Evolutionary conservation across 2,888 invertebrate genomes (phyloP).

Genomic region (Eristalinus sepulchralis): DNA sequence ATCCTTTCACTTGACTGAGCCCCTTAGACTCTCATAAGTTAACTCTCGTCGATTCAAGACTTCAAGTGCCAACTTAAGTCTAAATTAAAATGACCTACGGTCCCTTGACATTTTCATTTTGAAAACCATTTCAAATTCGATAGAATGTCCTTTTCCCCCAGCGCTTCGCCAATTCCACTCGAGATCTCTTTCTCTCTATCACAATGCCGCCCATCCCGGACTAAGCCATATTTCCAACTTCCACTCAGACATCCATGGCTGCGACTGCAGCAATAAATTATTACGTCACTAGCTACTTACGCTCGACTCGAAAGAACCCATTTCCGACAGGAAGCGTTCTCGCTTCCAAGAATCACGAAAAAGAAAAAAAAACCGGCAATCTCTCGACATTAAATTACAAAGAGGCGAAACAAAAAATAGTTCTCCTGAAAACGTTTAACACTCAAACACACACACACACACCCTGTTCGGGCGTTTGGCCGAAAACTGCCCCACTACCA

Average conservation of each 20-base stretch:
- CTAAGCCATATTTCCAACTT: neutral
- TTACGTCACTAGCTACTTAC: slow-evolving; percentile 35
- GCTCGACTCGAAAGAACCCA: slow-evolving; percentile 24
- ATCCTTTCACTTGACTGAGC: neutral
- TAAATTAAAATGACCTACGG: neutral
- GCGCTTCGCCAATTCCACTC: neutral
- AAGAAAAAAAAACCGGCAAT: slow-evolving; percentile 8
- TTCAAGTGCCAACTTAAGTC: neutral
- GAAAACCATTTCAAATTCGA: neutral
- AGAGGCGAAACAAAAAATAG: slow-evolving; percentile 6
- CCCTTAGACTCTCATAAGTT: neutral
- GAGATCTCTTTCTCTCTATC: neutral
- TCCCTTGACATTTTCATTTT: neutral
- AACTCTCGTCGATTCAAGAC: neutral
- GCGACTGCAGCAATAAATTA: slow-evolving; percentile 24
- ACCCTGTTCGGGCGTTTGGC: neutral
- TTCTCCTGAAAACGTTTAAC: slow-evolving; percentile 15
- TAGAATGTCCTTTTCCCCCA: neutral
- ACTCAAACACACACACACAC: slow-evolving; percentile 8
- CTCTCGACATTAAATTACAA: slow-evolving; percentile 33
- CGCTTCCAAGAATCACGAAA: neutral
- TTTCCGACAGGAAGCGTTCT: slow-evolving; percentile 30
- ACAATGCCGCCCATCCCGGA: neutral
- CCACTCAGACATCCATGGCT: neutral
- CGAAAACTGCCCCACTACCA: slow-evolving; percentile 22